phyloP scores from a whole-genome alignment of 2,113 vertebrate genomes.

The Tachysurus fulvidraco region DNA sequence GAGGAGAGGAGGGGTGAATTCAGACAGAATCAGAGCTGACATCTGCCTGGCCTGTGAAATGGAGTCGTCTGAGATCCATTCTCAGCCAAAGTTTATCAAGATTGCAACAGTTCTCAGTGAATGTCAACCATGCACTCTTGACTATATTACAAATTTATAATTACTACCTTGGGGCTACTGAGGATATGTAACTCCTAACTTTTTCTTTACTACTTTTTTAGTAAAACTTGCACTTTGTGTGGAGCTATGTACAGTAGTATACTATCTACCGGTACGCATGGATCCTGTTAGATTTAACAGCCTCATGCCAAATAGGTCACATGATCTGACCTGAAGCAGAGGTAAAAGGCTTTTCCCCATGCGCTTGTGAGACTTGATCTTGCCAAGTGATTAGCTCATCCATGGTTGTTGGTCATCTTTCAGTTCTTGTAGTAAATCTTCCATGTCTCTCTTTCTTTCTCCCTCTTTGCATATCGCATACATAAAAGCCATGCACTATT shows the following conservation, averaged over 20 bases:
- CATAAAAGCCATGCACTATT: neutral
- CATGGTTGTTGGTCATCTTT: slow-evolving; percentile 38
- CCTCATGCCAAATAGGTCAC: slow-evolving; percentile 12
- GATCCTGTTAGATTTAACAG: slow-evolving; percentile 38
- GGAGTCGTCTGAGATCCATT: slow-evolving; percentile 9
- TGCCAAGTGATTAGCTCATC: slow-evolving; percentile 33
- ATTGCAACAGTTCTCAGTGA: slow-evolving; percentile 17
- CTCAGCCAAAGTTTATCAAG: slow-evolving; percentile 29
- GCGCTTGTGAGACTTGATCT: slow-evolving; percentile 20
- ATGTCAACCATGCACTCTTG: slow-evolving; percentile 21
- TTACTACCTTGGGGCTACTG: neutral
- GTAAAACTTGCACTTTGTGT: neutral
- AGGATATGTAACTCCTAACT: neutral
- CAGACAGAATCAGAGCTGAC: slow-evolving; percentile 53
- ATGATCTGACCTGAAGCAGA: slow-evolving; percentile 13
- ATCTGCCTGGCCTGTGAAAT: slow-evolving; percentile 8
- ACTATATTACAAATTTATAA: slow-evolving; percentile 30
- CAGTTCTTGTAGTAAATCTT: neutral
- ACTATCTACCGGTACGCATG: slow-evolving; percentile 28
- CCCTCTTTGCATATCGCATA: neutral
- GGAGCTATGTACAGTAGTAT: neutral
- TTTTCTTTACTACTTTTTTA: neutral
- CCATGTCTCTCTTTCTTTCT: neutral
- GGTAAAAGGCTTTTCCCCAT: slow-evolving; percentile 38
- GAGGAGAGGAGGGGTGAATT: slow-evolving; percentile 43